These are phyloP conservation scores for Volucella zonaria DNA, from an alignment of 2,888 invertebrate genomes.

Conservation along the genomic window DNA sequence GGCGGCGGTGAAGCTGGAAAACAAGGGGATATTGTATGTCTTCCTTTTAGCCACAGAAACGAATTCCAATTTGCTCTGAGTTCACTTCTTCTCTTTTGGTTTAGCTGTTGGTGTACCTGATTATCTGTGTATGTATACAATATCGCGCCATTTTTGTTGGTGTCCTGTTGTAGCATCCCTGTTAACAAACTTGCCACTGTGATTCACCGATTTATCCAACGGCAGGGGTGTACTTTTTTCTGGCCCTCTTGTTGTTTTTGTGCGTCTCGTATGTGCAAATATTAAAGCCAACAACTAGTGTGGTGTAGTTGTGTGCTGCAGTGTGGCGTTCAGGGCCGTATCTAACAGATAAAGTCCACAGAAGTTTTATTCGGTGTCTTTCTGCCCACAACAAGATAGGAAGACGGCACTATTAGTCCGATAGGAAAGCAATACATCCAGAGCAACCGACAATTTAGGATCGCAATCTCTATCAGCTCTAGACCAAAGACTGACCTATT, in stretches of 20 bases:
- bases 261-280: background rate
- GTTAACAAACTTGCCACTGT: constrained; percentile 62
- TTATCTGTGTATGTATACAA: background rate
- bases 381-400: too few relatives aligned
- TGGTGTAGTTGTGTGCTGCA: background rate
- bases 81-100: background rate
- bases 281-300: background rate
- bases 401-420: too few relatives aligned
- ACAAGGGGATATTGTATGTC: constrained; percentile 35
- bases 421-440: too few relatives aligned
- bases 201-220: constrained; percentile 58
- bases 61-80: constrained; percentile 64
- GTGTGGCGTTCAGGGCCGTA: background rate
- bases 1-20: background rate
- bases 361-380: too few relatives aligned
- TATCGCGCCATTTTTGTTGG: background rate
- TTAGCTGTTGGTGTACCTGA: background rate
- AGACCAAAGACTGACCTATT: too few relatives aligned
- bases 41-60: constrained; percentile 49
- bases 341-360: too few relatives aligned
- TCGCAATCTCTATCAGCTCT: too few relatives aligned
- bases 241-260: background rate
- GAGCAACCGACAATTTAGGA: too few relatives aligned
- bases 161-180: constrained; percentile 39
- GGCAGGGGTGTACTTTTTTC: constrained; percentile 21